Base-by-base conservation (phyloP, 2,113 vertebrate genomes). In the Hippolais icterina region DNA sequence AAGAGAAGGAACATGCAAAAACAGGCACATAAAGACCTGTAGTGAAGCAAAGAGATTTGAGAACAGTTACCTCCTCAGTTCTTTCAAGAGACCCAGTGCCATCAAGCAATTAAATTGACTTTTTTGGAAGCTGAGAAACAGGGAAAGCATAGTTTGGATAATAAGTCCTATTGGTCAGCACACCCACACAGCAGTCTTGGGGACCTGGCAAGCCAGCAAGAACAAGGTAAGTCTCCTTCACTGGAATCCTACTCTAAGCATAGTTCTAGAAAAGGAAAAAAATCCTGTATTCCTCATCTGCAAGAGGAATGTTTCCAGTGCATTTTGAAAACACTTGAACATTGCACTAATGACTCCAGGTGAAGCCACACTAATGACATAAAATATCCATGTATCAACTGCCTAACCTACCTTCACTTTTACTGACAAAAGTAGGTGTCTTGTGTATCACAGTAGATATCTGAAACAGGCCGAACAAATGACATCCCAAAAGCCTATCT, bases 371-470 rank as follows among this genome's bases (percentile, higher is more conserved):
- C 9, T 20, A 78, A 70, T 41, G 19, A n/a, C 25, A 25, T 12
- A 52, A 42, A 20, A 10, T 46, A 63, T 8, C 14, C 37, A 10
- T 5, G 2, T 16, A 59, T 44, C 65, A 83, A 53, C 8, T 39
- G 12, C 8, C 2, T 39, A 75, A 41, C 5, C 12, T 79, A 3
- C 4, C 19, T 25, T 31, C 12, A 3, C 19, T 5, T 1, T 29
- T 60, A 35, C 47, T 41, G 19, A 42, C 28, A 59, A 69, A 85
- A 64, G 20, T 4, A 28, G 2, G 0, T n/a, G 33, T 50, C 17
- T 71, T 0, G 0, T 3, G 4, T 49, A 42, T 50, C 31, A 35
- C 27, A 65, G 18, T 18, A 59, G 33, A 22, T 49, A 63, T 16
- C 22, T 41, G 39, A 89, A 83, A 33, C 2, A 57, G 3, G 11